Evolutionary conservation across 1,140 invertebrate genomes (phyloP).

Genomic region (Drosophila saltans): DNA sequence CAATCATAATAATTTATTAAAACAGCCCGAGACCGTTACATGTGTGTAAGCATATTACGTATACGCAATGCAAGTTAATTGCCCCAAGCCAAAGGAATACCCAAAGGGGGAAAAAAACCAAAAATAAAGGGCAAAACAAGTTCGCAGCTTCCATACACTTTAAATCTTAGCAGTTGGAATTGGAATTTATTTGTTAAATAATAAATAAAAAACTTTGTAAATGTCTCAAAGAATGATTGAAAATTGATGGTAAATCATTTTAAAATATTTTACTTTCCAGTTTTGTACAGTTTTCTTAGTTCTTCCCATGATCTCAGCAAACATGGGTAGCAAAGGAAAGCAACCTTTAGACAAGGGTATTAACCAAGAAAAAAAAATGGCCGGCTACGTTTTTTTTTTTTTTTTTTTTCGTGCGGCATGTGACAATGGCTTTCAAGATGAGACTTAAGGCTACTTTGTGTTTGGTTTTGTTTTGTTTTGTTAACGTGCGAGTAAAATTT

Average conservation of each 20-base stretch:
- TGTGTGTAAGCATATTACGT: slow-evolving; percentile 46
- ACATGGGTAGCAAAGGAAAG: background rate
- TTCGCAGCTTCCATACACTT: background rate
- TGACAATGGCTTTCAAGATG: slow-evolving; percentile 15
- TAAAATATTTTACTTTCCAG: no score
- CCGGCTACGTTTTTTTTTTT: background rate
- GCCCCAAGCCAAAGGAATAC: slow-evolving; percentile 6
- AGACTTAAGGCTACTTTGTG: slow-evolving; percentile 20
- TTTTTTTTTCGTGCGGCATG: background rate
- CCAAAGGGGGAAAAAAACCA: background rate
- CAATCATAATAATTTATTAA: slow-evolving; percentile 43
- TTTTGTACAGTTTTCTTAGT: no score
- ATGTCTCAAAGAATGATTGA: no score
- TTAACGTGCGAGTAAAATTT: slow-evolving; percentile 33
- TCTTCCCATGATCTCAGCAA: background rate
- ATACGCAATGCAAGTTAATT: slow-evolving; percentile 41
- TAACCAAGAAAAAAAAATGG: background rate
- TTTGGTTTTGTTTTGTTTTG: slow-evolving; percentile 26
- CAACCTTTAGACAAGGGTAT: background rate
- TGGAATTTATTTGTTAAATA: no score
- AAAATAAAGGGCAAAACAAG: background rate
- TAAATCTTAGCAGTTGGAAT: no score
- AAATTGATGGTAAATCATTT: no score
- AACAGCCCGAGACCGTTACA: slow-evolving; percentile 23
- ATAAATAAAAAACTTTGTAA: no score